Base-by-base conservation (phyloP, 1,140 invertebrate species). In the Scaptomyza montana region DNA sequence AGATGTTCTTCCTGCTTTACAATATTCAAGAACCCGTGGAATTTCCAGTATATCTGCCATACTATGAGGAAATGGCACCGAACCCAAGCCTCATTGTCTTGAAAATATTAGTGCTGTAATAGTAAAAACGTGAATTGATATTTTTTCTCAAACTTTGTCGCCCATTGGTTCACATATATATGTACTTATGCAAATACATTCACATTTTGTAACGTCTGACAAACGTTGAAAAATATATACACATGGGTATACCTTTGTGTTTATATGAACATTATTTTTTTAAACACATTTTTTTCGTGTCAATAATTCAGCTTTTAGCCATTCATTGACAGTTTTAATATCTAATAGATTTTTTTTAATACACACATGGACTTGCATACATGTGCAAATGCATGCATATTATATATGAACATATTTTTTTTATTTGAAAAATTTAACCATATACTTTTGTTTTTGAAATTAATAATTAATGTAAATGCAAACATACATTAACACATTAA, bases 231-330 rank as follows among this genome's bases (percentile, higher is more conserved):
- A 7, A 12, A 59, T 16, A 43, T 45, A 43, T 45, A 9, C 21
- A 51, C 10, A n/a, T 28, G 21, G 8, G 10, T 51, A 66, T 66
- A 30, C 49, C 13, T 19, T 21, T 64, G 50, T 55, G 10, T 49
- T 1, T 36, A n/a, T 16, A 57, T 43, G 10, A n/a, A 41, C 5
- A 43, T 43, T 1, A 25, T 2, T 25, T 1, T 25, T 25, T 4
- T 25, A 3, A 4, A 2, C 12, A 36, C 33, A 36, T 36, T 36
- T 2, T 9, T 0, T 10, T 7, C 8, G 33, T 36, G 33, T 36
- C 33, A 36, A 36, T 36, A 9, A 36, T 36, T 36, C 7, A 7
- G 33, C 7, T 36, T 36, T 9, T 36, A 9, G 8, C 9, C 33
- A 36, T 36, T 36, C 33, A 10, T 36, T 3, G 33, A 9, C 33